phyloP scores from a whole-genome alignment of 2,797 vertebrate genomes.

The Schizopygopsis pylzovi region DNA sequence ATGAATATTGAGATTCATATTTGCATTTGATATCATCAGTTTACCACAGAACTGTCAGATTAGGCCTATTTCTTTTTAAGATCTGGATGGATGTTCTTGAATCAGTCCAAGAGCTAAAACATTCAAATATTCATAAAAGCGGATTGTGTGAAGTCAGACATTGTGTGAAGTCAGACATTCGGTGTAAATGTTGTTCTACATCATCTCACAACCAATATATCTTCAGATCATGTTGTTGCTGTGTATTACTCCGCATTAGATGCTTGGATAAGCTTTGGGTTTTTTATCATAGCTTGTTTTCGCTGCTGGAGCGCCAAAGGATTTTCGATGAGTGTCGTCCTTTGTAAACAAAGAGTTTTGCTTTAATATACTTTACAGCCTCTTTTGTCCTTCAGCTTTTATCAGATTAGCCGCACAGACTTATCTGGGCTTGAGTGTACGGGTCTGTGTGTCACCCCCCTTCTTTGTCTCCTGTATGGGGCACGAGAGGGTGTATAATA shows the following conservation, averaged over 20 bases:
- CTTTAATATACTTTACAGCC: slow-evolving; percentile 70
- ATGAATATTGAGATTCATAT: background rate
- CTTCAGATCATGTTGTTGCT: background rate
- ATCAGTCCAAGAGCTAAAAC: background rate
- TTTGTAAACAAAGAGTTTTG: slow-evolving; percentile 76
- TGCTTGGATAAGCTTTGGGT: slow-evolving; percentile 55
- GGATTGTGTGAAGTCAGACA: no score
- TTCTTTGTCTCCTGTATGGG: slow-evolving; percentile 26
- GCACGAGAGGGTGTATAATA: slow-evolving; percentile 62
- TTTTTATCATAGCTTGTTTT: slow-evolving; percentile 60
- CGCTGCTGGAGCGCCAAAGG: slow-evolving; percentile 57
- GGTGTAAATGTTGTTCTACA: background rate
- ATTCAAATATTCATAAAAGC: no score
- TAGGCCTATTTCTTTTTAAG: background rate
- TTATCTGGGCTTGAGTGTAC: slow-evolving; percentile 68
- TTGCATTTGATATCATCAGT: background rate
- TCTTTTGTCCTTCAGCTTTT: slow-evolving; percentile 69
- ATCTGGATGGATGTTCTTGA: background rate
- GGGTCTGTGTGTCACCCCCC: slow-evolving; percentile 50
- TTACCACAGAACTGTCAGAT: no score
- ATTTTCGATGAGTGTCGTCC: slow-evolving; percentile 60
- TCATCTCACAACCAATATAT: background rate
- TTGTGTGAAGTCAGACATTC: background rate
- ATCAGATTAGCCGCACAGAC: slow-evolving; percentile 71
- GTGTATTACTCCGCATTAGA: slow-evolving; percentile 27